These are phyloP conservation scores for Hyphantria cunea DNA, from an alignment of 1,140 invertebrate genomes.

Conservation along the genomic window DNA sequence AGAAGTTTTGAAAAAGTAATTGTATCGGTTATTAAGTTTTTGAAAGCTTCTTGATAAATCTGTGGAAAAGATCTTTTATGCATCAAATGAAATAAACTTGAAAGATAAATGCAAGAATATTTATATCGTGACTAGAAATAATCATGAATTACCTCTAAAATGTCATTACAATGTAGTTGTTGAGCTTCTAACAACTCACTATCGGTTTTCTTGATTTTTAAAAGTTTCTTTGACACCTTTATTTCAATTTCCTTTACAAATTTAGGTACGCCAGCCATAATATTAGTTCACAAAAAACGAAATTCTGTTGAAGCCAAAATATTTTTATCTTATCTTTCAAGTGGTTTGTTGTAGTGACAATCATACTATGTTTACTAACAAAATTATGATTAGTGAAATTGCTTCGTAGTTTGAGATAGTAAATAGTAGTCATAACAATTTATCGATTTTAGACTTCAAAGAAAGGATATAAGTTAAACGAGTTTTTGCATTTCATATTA, in stretches of 20 bases:
- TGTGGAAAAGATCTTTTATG: too few species aligned
- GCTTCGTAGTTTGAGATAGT: too few species aligned
- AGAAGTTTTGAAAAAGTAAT: conserved; percentile 63
- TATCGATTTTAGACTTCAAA: too few species aligned
- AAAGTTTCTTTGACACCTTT: conserved; percentile 49
- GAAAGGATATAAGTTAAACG: too few species aligned
- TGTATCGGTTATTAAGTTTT: conserved; percentile 52
- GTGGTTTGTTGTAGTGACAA: conserved; percentile 34
- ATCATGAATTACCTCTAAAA: conserved; percentile 52
- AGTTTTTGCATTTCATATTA: too few species aligned
- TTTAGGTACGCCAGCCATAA: conserved; percentile 42
- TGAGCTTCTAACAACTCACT: conserved; percentile 58
- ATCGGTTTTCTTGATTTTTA: conserved; percentile 48
- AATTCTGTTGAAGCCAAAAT: too few species aligned
- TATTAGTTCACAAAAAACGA: neutral
- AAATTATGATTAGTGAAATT: too few species aligned
- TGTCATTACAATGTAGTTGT: conserved; percentile 57
- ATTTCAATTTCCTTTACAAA: conserved; percentile 62
- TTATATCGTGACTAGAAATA: neutral
- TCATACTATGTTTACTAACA: too few species aligned
- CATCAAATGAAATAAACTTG: neutral
- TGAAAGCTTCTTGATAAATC: conserved; percentile 69
- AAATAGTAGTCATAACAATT: too few species aligned
- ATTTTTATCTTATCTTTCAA: conserved; percentile 25
- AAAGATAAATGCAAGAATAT: neutral